phyloP scores from a whole-genome alignment of 2,113 vertebrate species.

The Scopus umbretta region DNA sequence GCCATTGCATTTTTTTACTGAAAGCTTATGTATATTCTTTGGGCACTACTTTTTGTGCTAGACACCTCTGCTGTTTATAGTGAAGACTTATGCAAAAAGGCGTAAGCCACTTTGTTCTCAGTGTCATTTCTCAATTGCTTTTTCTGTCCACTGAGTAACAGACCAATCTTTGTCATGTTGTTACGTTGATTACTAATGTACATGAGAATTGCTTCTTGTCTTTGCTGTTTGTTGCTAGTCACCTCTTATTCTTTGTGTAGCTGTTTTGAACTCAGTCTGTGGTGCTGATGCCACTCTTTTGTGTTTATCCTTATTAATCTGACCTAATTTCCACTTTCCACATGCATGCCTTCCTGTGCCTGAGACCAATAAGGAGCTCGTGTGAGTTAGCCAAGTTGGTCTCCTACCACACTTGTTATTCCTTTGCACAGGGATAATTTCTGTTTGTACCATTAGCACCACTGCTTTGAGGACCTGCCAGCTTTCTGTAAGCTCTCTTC shows the following conservation, averaged over 20 bases:
- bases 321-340: not conserved
- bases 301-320: not conserved
- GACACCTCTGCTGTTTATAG: not conserved
- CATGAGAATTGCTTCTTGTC: not conserved
- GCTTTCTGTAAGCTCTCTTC: not conserved
- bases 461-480: not conserved
- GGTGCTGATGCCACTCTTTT: not conserved
- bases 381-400: not conserved
- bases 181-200: fast-evolving
- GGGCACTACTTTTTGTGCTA: not conserved
- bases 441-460: not conserved
- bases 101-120: not conserved
- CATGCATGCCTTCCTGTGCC: not conserved
- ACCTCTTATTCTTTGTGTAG: not conserved
- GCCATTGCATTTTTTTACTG: not conserved
- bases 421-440: not conserved
- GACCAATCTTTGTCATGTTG: not conserved
- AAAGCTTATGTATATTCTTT: not conserved
- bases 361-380: not conserved
- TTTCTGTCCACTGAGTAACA: not conserved
- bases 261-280: not conserved
- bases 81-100: not conserved
- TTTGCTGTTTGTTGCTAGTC: not conserved
- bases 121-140: not conserved
- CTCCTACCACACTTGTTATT: not conserved